Evolutionary conservation across 2,797 vertebrate species (phyloP).

Genomic region (Halcyon smyrnensis): DNA sequence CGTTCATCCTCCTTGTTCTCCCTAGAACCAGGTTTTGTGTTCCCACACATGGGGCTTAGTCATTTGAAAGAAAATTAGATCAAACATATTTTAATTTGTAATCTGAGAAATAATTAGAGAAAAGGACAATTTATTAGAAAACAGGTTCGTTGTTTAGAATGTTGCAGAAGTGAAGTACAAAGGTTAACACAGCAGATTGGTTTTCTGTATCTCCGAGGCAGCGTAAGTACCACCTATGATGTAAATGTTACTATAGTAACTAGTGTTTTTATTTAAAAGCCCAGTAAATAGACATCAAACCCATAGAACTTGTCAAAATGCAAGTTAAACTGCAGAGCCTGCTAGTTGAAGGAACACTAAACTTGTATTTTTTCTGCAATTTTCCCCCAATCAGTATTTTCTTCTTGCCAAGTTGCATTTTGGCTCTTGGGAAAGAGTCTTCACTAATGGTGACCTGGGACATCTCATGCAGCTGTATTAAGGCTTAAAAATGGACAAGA

Average conservation of each 20-base stretch:
- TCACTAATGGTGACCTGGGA: neutral
- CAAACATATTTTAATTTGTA: neutral
- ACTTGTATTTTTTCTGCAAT: neutral
- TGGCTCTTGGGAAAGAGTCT: neutral
- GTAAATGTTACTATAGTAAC: conserved; percentile 73
- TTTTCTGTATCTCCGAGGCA: conserved; percentile 35
- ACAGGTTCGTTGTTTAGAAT: neutral
- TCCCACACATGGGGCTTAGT: neutral
- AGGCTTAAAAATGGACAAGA: neutral
- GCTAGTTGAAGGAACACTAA: neutral
- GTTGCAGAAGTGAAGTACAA: neutral
- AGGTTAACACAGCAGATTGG: conserved; percentile 40
- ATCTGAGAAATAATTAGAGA: neutral
- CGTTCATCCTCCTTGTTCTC: neutral
- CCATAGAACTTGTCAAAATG: conserved; percentile 15
- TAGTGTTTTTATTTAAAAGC: conserved; percentile 60
- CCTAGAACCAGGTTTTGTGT: neutral
- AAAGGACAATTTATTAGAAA: neutral
- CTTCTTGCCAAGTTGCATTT: neutral
- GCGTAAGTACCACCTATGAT: conserved; percentile 50
- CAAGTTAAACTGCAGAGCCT: conserved; percentile 17
- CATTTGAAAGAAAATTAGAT: neutral
- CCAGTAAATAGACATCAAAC: conserved; percentile 37
- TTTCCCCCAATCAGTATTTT: neutral
- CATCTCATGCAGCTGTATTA: neutral